Conservation (phyloP, 2,113 vertebrate species). For the Loxodonta africana region DNA sequence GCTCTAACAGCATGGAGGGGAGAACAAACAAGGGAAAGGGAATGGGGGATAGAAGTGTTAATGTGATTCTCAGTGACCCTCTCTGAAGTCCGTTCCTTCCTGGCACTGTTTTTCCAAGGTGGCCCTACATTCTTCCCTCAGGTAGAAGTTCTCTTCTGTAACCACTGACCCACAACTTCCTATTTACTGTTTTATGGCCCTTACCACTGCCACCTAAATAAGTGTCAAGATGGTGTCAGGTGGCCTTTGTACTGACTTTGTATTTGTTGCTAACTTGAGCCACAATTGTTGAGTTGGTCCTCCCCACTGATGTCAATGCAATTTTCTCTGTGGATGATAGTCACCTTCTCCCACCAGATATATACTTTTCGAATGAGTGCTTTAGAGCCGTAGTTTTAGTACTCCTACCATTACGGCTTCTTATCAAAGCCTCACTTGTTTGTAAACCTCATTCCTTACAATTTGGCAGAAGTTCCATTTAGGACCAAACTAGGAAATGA, state of each 20-base stretch:
- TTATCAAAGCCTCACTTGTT: background rate
- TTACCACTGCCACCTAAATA: background rate
- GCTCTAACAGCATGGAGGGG: no score
- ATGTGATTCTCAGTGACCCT: no score
- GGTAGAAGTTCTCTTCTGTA: background rate
- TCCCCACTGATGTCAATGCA: no score
- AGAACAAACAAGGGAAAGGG: no score
- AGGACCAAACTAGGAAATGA: background rate
- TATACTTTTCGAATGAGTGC: background rate
- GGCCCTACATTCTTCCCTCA: background rate
- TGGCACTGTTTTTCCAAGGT: background rate
- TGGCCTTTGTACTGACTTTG: no score
- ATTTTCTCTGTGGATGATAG: background rate
- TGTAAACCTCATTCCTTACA: background rate
- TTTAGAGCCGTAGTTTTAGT: background rate
- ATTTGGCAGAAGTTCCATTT: background rate
- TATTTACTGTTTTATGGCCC: background rate
- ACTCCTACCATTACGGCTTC: background rate
- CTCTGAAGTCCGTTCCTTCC: background rate
- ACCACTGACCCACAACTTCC: rapidly evolving
- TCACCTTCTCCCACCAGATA: background rate
- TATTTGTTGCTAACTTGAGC: background rate
- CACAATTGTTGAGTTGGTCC: background rate
- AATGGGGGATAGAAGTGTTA: background rate
- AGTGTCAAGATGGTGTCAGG: no score